Evolutionary conservation across 2,888 invertebrate species (phyloP).

Genomic region (Tethea ocularis): DNA sequence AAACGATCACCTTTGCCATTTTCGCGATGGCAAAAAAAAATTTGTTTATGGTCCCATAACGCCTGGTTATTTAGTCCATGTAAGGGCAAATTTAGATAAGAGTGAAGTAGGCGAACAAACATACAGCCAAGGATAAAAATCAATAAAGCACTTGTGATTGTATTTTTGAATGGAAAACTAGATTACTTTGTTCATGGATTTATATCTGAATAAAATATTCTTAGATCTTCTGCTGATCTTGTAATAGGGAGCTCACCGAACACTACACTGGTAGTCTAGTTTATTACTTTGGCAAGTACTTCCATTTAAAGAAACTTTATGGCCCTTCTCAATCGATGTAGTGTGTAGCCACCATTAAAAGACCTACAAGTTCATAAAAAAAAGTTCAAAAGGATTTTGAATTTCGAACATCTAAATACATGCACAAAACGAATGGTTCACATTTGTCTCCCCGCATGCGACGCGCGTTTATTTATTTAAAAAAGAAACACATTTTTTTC

Average conservation of each 20-base stretch:
- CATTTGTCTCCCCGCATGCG: constrained; percentile 69
- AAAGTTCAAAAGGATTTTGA: constrained; percentile 31
- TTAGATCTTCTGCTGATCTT: no score
- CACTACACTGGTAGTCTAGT: no score
- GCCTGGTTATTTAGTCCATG: background rate
- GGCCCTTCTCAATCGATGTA: background rate
- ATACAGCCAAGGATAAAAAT: background rate
- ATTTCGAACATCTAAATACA: constrained; percentile 58
- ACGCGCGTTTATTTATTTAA: constrained; percentile 48
- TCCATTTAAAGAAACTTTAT: no score
- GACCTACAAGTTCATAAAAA: constrained; percentile 6
- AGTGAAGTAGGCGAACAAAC: background rate
- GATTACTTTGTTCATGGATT: no score
- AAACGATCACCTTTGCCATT: background rate
- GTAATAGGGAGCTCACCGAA: no score
- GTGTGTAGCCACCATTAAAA: background rate
- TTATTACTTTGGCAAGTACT: no score
- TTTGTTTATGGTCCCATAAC: background rate
- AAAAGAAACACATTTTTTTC: constrained; percentile 46
- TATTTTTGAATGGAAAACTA: no score
- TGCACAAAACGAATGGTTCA: constrained; percentile 48
- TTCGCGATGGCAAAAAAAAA: background rate
- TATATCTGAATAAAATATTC: no score
- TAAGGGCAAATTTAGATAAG: background rate
- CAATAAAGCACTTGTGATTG: background rate